Base-by-base conservation (phyloP, 2,113 vertebrate genomes). In the Gavialis gangeticus region DNA sequence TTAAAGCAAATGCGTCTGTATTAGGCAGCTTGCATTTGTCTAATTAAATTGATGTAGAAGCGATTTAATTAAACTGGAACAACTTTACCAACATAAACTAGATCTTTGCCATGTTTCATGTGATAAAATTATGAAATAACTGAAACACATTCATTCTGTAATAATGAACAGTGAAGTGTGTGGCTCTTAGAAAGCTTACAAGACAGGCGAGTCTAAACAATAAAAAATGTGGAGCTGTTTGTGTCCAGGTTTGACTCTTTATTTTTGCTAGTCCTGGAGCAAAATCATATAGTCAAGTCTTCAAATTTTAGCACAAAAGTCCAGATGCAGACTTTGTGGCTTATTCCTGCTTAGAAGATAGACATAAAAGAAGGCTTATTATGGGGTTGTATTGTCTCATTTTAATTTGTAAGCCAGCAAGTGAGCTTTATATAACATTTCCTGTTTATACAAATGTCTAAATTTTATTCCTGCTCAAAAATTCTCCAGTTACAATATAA, bases 1-100 rank as follows among this genome's bases (percentile, higher is more conserved):
- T 67, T 71, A 57, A 67, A 76, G 86, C 30, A 88, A 85, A 84
- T 59, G 80, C 30, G 63, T 85, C 59, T 90, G 46, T 73, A 66
- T 78, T 91, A 67, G 89, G 82, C 67, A 93, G 90, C 93, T 97
- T 94, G 71, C 76, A 87, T 95, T 91, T 92, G 75, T 96, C 89
- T 96, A 95, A 95, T 90, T 91, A 91, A 97, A 91, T 63, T 94
- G 83, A 96, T 96, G 87, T 92, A 94, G 93, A 83, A 28, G 69
- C 82, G 93, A 92, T 92, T 92, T 77, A 34, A 55, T 93, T 92
- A 56, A 55, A 79, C 69, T 93, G 66, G 85, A 97, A 66, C 34
- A 34, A 80, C 64, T 95, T 94, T 86, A 80, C 92, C 91, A 90
- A 76, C 96, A 66, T 75, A 91, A 93, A 96, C 96, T 93, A 88